Percentiles rank a stretch among this genome's conserved stretches.
phyloP scores from a whole-genome alignment of 2,797 vertebrate genomes.

The Danio tinwini region DNA sequence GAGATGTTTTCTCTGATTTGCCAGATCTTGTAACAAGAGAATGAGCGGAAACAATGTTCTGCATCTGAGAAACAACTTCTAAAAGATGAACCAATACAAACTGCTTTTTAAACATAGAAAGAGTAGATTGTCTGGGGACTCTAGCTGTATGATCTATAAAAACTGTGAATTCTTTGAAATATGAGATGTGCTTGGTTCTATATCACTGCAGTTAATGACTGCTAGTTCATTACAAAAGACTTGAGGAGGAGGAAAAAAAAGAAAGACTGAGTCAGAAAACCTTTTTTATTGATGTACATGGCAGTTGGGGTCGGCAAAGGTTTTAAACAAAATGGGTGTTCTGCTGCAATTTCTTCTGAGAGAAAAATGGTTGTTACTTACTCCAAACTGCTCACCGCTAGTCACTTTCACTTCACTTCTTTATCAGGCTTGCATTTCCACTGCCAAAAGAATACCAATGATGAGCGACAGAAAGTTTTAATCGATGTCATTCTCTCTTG shows the following conservation, averaged over 20 bases:
- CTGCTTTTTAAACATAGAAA: conserved; percentile 17
- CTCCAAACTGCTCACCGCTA: background rate
- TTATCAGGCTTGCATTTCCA: no score
- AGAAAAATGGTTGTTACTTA: conserved; percentile 11
- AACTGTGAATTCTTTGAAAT: conserved; percentile 15
- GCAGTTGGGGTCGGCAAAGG: background rate
- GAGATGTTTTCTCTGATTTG: conserved; percentile 37
- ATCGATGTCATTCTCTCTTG: no score
- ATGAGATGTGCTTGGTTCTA: conserved; percentile 5
- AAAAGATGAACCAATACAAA: conserved; percentile 17
- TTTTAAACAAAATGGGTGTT: background rate
- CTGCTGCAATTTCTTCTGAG: background rate
- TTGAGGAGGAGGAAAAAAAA: conserved; percentile 19
- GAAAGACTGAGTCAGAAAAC: conserved; percentile 3
- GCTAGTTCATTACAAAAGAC: conserved; percentile 8
- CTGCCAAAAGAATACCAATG: no score
- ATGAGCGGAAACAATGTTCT: conserved; percentile 33
- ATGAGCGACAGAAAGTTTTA: no score
- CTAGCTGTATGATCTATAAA: conserved; percentile 7
- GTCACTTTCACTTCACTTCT: background rate
- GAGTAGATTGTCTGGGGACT: conserved; percentile 9
- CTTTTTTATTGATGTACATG: background rate
- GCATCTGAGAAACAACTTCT: conserved; percentile 31
- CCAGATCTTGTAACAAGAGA: conserved; percentile 38
- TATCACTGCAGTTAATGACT: conserved; percentile 6